Evolutionary conservation across 2,113 vertebrate genomes (phyloP), one percentile per base, ranked within the genome.

Genomic region (Nanorana parkeri): DNA sequence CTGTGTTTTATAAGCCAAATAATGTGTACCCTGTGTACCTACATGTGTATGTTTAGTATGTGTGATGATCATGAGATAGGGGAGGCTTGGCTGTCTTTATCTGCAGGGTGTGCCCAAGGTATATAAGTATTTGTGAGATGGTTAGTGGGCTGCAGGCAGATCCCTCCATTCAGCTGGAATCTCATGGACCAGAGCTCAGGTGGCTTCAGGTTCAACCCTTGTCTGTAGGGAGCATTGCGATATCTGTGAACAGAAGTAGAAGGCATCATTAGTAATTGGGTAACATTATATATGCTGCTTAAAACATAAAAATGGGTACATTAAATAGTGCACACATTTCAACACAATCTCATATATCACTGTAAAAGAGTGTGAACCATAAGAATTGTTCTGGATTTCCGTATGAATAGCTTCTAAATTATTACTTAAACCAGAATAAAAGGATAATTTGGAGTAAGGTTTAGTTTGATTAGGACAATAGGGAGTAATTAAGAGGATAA

Each of bases 1-100:
- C 80, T 88, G 89, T 85, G 74, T 90, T 88, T 90, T 87, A 83
- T 90, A 88, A 89, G 90, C 91, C 94, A 93, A 91, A 90, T 93
- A 93, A 88, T 89, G 90, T 90, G 90, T 89, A 92, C 92, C 89
- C 92, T 93, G 93, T 93, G 93, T 89, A 92, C 90, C 93, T 92
- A 92, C 89, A 94, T 88, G 89, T 94, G 90, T 92, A 92, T 92
- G 92, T 95, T 94, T 94, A 92, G 93, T 93, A 87, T 89, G 88
- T 29, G 16, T 29, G 71, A n/a, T 19, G 86, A 76, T 85, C 88
- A 85, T 91, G 89, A 85, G 85, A 86, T 86, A n/a, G 88, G 90
- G 85, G 86, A 88, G 88, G 88, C 67, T 32, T 55, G n/a, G 21
- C 32, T 51, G 56, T 15, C 51, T 51, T 51, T 36, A 21, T 72